Percentiles rank a stretch among this genome's conserved stretches.
Evolutionary conservation across 2,797 vertebrate species (phyloP).

Genomic region (Acridotheres tristis): DNA sequence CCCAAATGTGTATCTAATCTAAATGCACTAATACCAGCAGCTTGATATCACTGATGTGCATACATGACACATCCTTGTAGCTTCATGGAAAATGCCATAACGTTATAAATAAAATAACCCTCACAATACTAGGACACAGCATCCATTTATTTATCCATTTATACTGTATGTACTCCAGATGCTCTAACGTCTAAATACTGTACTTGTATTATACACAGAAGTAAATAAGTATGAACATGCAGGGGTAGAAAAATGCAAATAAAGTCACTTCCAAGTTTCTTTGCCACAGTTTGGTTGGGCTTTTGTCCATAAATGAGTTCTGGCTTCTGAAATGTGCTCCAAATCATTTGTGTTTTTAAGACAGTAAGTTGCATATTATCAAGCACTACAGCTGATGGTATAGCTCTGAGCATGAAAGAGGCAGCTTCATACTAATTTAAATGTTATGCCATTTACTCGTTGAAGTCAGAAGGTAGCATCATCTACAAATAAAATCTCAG

Average conservation of each 20-base stretch:
- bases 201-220: not conserved
- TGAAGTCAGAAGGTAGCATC: not conserved
- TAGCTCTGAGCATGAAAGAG: not conserved
- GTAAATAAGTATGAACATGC: not conserved
- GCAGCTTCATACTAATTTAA: not conserved
- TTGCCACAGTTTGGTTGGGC: not conserved
- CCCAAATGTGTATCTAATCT: not conserved
- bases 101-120: not conserved
- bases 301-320: not conserved
- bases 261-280: conserved; percentile 12
- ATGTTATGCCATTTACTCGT: not conserved
- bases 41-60: not conserved
- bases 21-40: not conserved
- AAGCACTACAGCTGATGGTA: not conserved
- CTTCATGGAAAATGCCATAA: not conserved
- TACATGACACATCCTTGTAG: not conserved
- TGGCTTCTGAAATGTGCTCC: not conserved
- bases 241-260: conserved; percentile 18
- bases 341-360: not conserved
- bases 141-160: not conserved
- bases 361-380: not conserved
- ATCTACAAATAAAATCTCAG: not conserved
- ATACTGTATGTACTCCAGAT: not conserved
- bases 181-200: not conserved
- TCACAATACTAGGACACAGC: not conserved